phyloP scores from a whole-genome alignment of 1,140 invertebrate genomes.

The Aphelinus atriplicis region DNA sequence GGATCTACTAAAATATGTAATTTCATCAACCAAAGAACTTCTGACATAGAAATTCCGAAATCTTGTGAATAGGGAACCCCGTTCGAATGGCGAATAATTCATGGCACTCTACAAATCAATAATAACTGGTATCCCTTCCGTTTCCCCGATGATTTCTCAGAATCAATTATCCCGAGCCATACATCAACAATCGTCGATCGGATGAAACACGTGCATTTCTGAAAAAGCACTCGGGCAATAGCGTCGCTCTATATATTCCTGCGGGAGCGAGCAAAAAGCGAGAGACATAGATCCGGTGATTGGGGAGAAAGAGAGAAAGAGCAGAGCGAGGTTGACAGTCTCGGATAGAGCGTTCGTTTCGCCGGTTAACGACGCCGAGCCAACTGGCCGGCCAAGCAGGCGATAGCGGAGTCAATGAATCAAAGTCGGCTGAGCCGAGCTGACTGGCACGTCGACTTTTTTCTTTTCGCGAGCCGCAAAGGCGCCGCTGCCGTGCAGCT shows the following conservation, averaged over 20 bases:
- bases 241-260: not conserved
- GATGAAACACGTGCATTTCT: not conserved
- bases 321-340: no score
- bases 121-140: no score
- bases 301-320: no score
- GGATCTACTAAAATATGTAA: no score
- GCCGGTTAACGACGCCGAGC: not conserved
- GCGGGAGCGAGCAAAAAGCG: no score
- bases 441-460: slow-evolving; percentile 7
- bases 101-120: no score
- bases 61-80: no score
- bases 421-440: not conserved
- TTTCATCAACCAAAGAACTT: no score
- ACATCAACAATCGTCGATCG: slow-evolving; percentile 44
- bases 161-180: not conserved
- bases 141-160: no score
- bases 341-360: not conserved
- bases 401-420: slow-evolving; percentile 23
- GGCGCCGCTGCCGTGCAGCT: not conserved
- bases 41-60: no score
- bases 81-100: no score
- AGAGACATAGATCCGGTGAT: no score
- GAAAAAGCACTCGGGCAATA: not conserved
- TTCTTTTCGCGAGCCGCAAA: not conserved
- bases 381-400: not conserved